phyloP scores from a whole-genome alignment of 2,888 invertebrate species.

The Myopa testacea region DNA sequence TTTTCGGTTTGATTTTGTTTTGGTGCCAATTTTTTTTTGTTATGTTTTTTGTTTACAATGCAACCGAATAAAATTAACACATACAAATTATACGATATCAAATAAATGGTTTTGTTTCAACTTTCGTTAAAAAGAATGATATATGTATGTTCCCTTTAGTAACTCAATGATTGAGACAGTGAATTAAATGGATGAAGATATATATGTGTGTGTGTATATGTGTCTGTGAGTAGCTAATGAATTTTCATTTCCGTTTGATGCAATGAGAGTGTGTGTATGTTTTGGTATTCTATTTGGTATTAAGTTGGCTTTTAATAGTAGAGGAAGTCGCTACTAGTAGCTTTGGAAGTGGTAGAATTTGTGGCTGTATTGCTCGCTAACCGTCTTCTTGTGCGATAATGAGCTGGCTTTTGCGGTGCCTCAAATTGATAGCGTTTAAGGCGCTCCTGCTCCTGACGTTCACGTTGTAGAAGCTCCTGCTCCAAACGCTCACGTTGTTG shows the following conservation, averaged over 20 bases:
- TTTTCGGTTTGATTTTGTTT: conserved; percentile 32
- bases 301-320: conserved; percentile 46
- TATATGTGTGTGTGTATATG: conserved; percentile 18
- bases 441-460: conserved; percentile 54
- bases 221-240: neutral
- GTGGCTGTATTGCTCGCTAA: conserved; percentile 58
- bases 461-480: conserved; percentile 64
- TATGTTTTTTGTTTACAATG: conserved; percentile 18
- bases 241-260: conserved; percentile 20
- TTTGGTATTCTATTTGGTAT: conserved; percentile 44
- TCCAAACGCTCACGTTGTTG: conserved; percentile 62
- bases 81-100: conserved; percentile 20
- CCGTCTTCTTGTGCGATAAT: conserved; percentile 71
- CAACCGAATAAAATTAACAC: conserved; percentile 27
- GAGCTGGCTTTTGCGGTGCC: conserved; percentile 50
- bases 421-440: conserved; percentile 56
- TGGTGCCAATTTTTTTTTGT: conserved; percentile 18
- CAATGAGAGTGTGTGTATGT: conserved; percentile 39
- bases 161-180: conserved; percentile 4
- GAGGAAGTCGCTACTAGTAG: conserved; percentile 39
- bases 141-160: neutral
- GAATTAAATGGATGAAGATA: conserved; percentile 9
- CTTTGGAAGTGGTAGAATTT: conserved; percentile 33
- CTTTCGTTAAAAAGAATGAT: neutral
- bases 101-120: neutral